phyloP scores from a whole-genome alignment of 2,888 invertebrate genomes.

The Scaeva pyrastri region DNA sequence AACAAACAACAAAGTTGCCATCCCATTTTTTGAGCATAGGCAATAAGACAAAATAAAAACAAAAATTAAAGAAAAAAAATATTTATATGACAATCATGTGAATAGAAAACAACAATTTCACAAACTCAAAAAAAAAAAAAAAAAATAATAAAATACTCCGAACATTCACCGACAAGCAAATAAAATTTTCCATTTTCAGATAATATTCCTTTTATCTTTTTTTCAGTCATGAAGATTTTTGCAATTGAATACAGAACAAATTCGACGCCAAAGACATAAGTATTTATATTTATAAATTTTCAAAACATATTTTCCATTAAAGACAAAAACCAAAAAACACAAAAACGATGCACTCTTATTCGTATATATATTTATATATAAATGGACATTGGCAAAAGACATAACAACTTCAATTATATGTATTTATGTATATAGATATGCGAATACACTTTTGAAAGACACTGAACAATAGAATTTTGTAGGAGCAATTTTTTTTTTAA shows the following conservation, averaged over 20 bases:
- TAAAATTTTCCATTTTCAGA: conserved; percentile 45
- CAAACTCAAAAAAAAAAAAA: conserved; percentile 15
- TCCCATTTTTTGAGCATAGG: neutral
- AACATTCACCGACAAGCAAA: conserved; percentile 72
- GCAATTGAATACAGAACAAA: conserved; percentile 21
- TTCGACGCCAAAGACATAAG: conserved; percentile 27
- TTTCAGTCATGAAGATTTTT: conserved; percentile 24
- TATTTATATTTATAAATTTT: neutral
- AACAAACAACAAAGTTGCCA: neutral
- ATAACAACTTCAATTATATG: conserved; percentile 57
- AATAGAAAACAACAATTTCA: conserved; percentile 8
- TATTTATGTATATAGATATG: conserved; percentile 53
- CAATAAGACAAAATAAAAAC: conserved; percentile 18
- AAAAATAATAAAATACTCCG: conserved; percentile 43
- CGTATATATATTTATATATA: neutral
- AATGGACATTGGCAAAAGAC: conserved; percentile 55
- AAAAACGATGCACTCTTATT: conserved; percentile 44
- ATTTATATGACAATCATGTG: conserved; percentile 17
- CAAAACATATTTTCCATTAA: conserved; percentile 53
- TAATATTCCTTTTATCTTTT: neutral
- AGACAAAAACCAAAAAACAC: conserved; percentile 19
- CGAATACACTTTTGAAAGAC: conserved; percentile 52
- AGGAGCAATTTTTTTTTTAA: conserved; percentile 6
- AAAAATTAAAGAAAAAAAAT: neutral
- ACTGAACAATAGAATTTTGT: conserved; percentile 54